Conservation (phyloP, 2,113 vertebrate genomes). For the Megaleporinus macrocephalus region DNA sequence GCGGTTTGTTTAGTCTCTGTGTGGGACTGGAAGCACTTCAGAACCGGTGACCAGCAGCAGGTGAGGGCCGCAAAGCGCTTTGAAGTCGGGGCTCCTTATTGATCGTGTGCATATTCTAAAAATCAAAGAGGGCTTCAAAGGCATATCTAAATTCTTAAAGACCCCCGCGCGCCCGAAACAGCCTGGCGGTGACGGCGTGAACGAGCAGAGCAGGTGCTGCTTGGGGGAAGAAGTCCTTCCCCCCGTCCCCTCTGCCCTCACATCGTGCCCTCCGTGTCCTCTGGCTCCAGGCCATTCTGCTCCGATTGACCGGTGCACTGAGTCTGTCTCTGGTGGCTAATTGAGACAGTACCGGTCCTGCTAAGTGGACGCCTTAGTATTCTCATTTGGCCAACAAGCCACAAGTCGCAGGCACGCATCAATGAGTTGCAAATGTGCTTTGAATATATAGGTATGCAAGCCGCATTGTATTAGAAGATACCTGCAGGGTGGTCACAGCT, state of each 20-base stretch:
- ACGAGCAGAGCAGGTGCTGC: conserved; percentile 81
- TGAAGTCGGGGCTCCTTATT: conserved; percentile 82
- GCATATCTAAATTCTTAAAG: conserved; percentile 80
- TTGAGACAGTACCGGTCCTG: conserved; percentile 23
- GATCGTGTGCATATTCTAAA: conserved; percentile 83
- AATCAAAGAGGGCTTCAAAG: conserved; percentile 83
- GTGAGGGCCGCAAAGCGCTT: conserved; percentile 80
- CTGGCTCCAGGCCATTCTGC: conserved; percentile 6
- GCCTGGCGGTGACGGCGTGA: conserved; percentile 74
- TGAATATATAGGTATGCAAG: conserved; percentile 25
- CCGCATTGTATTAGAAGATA: conserved; percentile 21
- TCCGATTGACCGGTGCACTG: conserved; percentile 7
- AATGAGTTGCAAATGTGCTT: conserved; percentile 18
- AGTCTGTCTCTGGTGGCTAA: conserved; percentile 25
- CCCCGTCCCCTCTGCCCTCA: conserved; percentile 59
- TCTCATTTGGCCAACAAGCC: conserved; percentile 33
- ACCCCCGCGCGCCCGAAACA: conserved; percentile 70
- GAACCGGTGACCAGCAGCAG: conserved; percentile 86
- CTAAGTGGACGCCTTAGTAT: conserved; percentile 18
- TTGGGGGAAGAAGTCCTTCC: conserved; percentile 44
- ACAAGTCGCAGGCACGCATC: conserved; percentile 29
- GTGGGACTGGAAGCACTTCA: conserved; percentile 82
- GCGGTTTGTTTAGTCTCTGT: conserved; percentile 71
- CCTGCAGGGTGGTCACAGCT: background rate
- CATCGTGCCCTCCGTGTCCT: conserved; percentile 1